Conservation (phyloP, 2,113 vertebrate species). For the Shinisaurus crocodilurus region DNA sequence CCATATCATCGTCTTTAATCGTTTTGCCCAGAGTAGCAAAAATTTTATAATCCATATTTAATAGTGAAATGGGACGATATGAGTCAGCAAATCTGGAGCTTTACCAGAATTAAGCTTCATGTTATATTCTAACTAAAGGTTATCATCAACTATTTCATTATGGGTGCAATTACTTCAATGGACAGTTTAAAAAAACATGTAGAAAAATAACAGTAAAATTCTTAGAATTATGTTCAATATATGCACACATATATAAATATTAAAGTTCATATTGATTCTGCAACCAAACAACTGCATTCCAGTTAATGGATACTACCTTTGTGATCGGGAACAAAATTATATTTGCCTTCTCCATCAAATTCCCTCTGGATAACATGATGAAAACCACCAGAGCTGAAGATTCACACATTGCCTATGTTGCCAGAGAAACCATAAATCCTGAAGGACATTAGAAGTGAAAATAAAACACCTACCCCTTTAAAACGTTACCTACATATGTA, state of each 20-base stretch:
- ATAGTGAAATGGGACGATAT: too few species aligned
- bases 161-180: too few species aligned
- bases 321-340: not conserved
- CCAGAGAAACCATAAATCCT: not conserved
- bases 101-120: too few species aligned
- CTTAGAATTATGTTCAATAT: rapidly evolving
- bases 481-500: not conserved
- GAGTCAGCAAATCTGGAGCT: too few species aligned
- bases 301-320: not conserved
- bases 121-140: too few species aligned
- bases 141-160: too few species aligned
- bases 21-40: too few species aligned
- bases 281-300: not conserved
- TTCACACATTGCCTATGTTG: not conserved
- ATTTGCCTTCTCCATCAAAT: not conserved
- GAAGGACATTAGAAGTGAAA: not conserved
- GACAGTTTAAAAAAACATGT: too few species aligned
- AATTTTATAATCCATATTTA: too few species aligned
- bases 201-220: not conserved
- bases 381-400: not conserved
- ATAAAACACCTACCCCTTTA: not conserved
- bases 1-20: too few species aligned
- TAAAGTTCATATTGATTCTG: not conserved
- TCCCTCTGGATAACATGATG: not conserved
- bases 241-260: not conserved